Percentiles rank a stretch among this genome's conserved stretches.
Evolutionary conservation across 2,888 invertebrate species (phyloP).

Genomic region (Trichacis sp.): DNA sequence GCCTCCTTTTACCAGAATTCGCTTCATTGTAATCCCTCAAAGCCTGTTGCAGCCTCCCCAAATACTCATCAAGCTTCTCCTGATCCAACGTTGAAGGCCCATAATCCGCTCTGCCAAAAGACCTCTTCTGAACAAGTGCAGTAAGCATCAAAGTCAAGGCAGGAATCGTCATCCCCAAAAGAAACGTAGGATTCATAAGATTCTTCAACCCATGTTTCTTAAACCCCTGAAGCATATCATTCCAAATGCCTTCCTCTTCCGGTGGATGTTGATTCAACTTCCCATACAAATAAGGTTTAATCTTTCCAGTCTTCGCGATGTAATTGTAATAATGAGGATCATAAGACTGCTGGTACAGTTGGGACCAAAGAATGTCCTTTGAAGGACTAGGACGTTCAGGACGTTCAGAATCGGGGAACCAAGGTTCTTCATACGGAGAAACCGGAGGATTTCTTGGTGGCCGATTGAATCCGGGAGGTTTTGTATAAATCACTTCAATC

Average conservation of each 20-base stretch:
- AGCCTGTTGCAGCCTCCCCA: conserved; percentile 51
- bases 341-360: conserved; percentile 62
- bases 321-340: conserved; percentile 65
- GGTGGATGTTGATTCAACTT: conserved; percentile 52
- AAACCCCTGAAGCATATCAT: conserved; percentile 57
- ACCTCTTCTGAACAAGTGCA: conserved; percentile 59
- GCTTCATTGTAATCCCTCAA: conserved; percentile 50
- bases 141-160: conserved; percentile 61
- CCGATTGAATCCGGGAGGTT: conserved; percentile 51
- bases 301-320: conserved; percentile 61
- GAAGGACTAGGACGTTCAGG: conserved; percentile 34
- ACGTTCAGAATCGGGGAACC: conserved; percentile 50
- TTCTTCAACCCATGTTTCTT: conserved; percentile 63
- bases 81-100: conserved; percentile 42
- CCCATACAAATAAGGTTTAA: conserved; percentile 61
- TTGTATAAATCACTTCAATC: conserved; percentile 59
- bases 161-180: conserved; percentile 61
- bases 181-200: conserved; percentile 62
- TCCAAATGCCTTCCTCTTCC: conserved; percentile 54
- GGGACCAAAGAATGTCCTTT: conserved; percentile 59
- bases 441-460: conserved; percentile 45
- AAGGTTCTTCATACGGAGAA: conserved; percentile 52
- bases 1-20: conserved; percentile 19
- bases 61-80: conserved; percentile 52
- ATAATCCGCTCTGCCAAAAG: conserved; percentile 51